Evolutionary conservation across 2,888 invertebrate genomes (phyloP), one percentile per base, ranked within the genome.

Genomic region (Melipona bicolor): DNA sequence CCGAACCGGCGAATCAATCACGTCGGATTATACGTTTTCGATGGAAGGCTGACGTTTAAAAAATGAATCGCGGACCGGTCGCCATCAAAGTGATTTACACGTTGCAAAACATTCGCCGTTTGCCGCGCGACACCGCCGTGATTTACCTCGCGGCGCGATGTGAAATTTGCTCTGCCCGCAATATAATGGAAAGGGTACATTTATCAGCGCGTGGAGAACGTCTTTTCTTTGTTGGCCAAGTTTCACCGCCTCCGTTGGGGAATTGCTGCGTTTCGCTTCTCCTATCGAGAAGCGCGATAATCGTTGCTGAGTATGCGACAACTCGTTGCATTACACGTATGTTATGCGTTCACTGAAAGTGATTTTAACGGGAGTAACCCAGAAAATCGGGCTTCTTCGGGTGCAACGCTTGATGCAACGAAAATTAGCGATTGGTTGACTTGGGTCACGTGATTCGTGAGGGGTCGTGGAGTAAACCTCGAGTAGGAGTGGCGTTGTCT

Each of bases 1-100:
- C n/a, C 78, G 77, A 67, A 43, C 43, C 68, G 64, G n/a, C 27
- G 67, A 52, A 84, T 84, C 76, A 54, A 79, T 84, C 84, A 85
- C 50, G 24, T 9, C 27, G 79, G 84, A 85, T 85, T 84, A 84
- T 79, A 84, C 73, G 73, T 73, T 84, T 65, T 73, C 84, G 84
- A 84, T 85, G 50, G 61, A 24, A 62, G 2, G 32, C 79, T 70
- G 69, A 27, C 69, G 61, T 84, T 82, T 76, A 84, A 84, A 79
- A 72, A 72, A 84, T 79, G 79, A 84, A 70, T 84, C 65, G 72
- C 64, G 59, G 61, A 73, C 50, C 54, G 71, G 24, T 21, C 36
- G 50, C n/a, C n/a, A 62, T 71, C 75, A 62, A 32, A 50, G 75
- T 77, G 83, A 83, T 83, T 83, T 83, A 76, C 69, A 77, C 36